These are phyloP conservation scores for Campopleginae sp. DNA, from an alignment of 2,888 invertebrate species.

Conservation along the genomic window DNA sequence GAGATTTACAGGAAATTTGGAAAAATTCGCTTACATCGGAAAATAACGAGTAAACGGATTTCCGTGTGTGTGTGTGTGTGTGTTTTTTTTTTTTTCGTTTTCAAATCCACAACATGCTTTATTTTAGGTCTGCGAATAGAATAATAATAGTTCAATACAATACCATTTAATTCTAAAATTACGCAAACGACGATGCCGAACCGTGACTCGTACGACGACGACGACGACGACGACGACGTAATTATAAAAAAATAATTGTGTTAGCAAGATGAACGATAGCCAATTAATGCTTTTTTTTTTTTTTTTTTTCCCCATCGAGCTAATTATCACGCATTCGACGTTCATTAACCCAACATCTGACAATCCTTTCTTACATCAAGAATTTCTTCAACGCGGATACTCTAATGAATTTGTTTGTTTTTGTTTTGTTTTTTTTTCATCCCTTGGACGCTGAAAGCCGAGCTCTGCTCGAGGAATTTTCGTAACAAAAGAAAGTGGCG, in stretches of 20 bases:
- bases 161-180: constrained; percentile 75
- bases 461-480: constrained; percentile 59
- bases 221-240: constrained; percentile 59
- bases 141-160: constrained; percentile 77
- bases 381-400: constrained; percentile 25
- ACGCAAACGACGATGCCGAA: constrained; percentile 69
- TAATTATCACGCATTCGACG: constrained; percentile 33
- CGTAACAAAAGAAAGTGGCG: constrained; percentile 52
- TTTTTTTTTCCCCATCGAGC: constrained; percentile 1
- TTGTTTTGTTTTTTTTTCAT: constrained; percentile 12
- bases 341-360: constrained; percentile 23
- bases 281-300: constrained; percentile 17
- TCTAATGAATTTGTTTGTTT: constrained; percentile 20
- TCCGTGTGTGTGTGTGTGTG: neutral
- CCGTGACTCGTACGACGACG: constrained; percentile 65
- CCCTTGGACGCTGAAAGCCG: constrained; percentile 43
- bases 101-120: constrained; percentile 79
- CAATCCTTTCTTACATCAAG: neutral
- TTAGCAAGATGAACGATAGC: constrained; percentile 17
- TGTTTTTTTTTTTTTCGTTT: constrained; percentile 37
- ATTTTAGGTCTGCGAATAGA: constrained; percentile 77
- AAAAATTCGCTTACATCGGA: neutral
- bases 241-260: constrained; percentile 33
- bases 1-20: neutral
- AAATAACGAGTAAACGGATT: neutral